phyloP scores from a whole-genome alignment of 2,888 invertebrate genomes.

The Caradrina clavipalpis region DNA sequence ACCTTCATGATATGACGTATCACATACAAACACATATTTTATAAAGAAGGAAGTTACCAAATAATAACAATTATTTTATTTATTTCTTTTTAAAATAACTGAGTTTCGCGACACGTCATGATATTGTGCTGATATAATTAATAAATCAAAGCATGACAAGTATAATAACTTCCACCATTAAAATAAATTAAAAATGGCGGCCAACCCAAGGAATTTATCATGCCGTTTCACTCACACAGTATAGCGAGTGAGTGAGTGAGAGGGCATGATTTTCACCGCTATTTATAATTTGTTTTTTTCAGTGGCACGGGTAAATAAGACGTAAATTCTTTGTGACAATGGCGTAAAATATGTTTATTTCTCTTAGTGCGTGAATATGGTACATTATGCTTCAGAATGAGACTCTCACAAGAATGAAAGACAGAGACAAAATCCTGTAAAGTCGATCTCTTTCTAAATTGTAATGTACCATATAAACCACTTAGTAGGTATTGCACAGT shows the following conservation, averaged over 20 bases:
- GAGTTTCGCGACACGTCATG: constrained; percentile 25
- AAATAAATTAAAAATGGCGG: background rate
- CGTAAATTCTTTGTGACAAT: background rate
- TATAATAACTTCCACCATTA: background rate
- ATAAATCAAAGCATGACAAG: constrained; percentile 18
- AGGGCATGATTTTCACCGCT: background rate
- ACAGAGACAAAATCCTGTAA: background rate
- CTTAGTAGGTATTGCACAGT: background rate
- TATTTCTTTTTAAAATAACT: constrained; percentile 19
- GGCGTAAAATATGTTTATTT: background rate
- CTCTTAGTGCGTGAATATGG: background rate
- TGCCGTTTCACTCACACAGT: background rate
- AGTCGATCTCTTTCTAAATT: background rate
- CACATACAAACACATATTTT: too few relatives aligned
- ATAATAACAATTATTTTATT: too few relatives aligned
- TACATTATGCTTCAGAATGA: background rate
- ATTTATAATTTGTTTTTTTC: background rate
- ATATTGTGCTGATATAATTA: constrained; percentile 34
- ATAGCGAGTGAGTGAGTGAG: background rate
- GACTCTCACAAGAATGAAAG: too few relatives aligned
- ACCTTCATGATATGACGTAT: too few relatives aligned
- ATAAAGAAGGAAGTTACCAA: too few relatives aligned
- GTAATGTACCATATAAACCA: background rate
- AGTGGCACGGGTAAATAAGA: background rate
- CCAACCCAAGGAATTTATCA: background rate